A percentile compares a stretch with the other conserved stretches of the same genome.
These are phyloP conservation scores for Aspidapion aeneum DNA, from an alignment of 2,888 invertebrate species.

Conservation along the genomic window DNA sequence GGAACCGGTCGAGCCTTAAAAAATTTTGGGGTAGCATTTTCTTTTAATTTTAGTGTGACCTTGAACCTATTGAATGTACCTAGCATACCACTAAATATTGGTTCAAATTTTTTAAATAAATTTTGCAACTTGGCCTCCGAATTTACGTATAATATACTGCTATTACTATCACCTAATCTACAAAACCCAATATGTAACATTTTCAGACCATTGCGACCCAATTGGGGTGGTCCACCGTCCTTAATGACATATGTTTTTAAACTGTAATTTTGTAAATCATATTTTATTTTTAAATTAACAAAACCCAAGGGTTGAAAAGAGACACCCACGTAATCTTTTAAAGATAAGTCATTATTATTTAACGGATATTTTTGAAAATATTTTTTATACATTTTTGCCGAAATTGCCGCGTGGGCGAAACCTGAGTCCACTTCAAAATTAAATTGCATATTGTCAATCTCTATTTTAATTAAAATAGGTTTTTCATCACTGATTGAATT, in stretches of 20 bases:
- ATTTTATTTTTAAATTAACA: conserved; percentile 17
- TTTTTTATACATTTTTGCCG: conserved; percentile 16
- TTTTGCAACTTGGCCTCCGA: not conserved
- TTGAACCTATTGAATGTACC: conserved; percentile 22
- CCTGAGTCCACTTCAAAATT: conserved; percentile 21
- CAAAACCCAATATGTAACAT: conserved; percentile 18
- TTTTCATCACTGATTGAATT: conserved; percentile 13
- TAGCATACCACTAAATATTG: too few relatives aligned
- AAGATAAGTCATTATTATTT: conserved; percentile 1
- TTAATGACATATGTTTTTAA: conserved; percentile 18
- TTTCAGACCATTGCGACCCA: conserved; percentile 18
- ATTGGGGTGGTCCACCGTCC: conserved; percentile 20
- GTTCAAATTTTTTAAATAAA: conserved; percentile 3
- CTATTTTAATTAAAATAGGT: conserved; percentile 14
- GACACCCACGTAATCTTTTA: conserved; percentile 21
- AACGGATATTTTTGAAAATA: not conserved
- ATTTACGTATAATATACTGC: too few relatives aligned
- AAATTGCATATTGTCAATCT: conserved; percentile 16
- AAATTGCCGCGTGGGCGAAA: conserved; percentile 22
- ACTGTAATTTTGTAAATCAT: conserved; percentile 8
- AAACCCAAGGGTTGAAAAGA: conserved; percentile 17
- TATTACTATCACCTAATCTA: conserved; percentile 9
- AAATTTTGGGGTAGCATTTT: conserved; percentile 18
- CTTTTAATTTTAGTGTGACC: conserved; percentile 12
- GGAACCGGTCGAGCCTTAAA: conserved; percentile 20